Percentiles rank a stretch among this genome's conserved stretches.
These are phyloP conservation scores for Agriopis leucophaearia DNA, from an alignment of 2,888 invertebrate genomes.

Conservation along the genomic window DNA sequence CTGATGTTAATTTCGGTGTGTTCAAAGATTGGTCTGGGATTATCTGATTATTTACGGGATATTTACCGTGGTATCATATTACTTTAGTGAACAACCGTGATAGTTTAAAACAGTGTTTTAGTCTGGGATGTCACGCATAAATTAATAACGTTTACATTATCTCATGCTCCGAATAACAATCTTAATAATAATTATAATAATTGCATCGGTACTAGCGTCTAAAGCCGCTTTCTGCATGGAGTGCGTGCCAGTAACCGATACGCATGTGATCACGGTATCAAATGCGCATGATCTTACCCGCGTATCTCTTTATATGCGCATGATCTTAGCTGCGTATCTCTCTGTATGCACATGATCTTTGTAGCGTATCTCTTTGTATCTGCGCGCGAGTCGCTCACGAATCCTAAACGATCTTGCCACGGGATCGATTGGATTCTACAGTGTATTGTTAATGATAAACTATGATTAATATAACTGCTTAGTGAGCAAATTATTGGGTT, in stretches of 20 bases:
- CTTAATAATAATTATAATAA: slow-evolving; percentile 27
- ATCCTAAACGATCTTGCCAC: slow-evolving; percentile 61
- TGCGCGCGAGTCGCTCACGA: slow-evolving; percentile 64
- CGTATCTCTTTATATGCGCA: slow-evolving; percentile 43
- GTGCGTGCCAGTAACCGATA: slow-evolving; percentile 72
- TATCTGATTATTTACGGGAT: too few relatives aligned
- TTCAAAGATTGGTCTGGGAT: too few relatives aligned
- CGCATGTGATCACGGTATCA: slow-evolving; percentile 77
- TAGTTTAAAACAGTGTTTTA: too few relatives aligned
- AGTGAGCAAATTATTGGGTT: background rate
- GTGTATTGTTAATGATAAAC: slow-evolving; percentile 33
- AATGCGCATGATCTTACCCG: slow-evolving; percentile 67
- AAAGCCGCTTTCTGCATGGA: slow-evolving; percentile 49
- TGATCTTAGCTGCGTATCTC: slow-evolving; percentile 55
- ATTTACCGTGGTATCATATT: too few relatives aligned
- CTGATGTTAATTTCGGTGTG: too few relatives aligned
- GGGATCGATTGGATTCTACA: slow-evolving; percentile 57
- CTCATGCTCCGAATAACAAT: slow-evolving; percentile 15
- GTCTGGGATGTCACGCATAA: too few relatives aligned
- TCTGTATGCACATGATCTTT: slow-evolving; percentile 56
- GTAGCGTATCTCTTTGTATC: slow-evolving; percentile 73
- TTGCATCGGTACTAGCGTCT: slow-evolving; percentile 18
- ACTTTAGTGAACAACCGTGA: too few relatives aligned
- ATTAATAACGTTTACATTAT: background rate
- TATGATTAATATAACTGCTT: slow-evolving; percentile 32